Evolutionary conservation across 1,140 invertebrate genomes (phyloP).

Genomic region (Hypothenemus hampei): DNA sequence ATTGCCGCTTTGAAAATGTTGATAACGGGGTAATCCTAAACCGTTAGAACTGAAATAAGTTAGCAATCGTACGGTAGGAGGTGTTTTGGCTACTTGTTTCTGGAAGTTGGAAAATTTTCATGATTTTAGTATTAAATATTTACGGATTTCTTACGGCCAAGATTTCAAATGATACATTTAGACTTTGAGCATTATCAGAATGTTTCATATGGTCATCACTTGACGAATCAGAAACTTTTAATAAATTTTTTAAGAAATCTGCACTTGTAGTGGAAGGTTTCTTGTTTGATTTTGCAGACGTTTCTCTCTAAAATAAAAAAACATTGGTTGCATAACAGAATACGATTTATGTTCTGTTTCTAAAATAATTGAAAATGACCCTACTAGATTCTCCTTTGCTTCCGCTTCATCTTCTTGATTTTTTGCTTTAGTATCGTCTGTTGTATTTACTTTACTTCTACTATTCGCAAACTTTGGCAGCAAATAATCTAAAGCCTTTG

Average conservation of each 20-base stretch:
- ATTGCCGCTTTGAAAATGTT: constrained; percentile 39
- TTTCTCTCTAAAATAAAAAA: too few species aligned
- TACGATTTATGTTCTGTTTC: too few species aligned
- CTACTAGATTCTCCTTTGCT: too few species aligned
- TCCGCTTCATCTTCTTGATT: too few species aligned
- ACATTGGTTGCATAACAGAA: too few species aligned
- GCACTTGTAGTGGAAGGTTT: background rate
- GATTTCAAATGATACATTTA: constrained; percentile 25
- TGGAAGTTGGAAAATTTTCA: constrained; percentile 19
- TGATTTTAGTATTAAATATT: background rate
- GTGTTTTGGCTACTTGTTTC: constrained; percentile 24
- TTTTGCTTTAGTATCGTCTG: too few species aligned
- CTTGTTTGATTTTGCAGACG: too few species aligned
- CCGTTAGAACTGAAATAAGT: constrained; percentile 44
- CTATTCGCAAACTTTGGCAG: too few species aligned
- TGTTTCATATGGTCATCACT: constrained; percentile 1
- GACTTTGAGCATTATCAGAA: background rate
- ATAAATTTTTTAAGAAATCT: constrained; percentile 31
- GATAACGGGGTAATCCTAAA: constrained; percentile 46
- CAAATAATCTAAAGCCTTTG: too few species aligned
- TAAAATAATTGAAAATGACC: too few species aligned
- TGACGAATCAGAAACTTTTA: too few species aligned
- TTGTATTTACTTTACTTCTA: too few species aligned
- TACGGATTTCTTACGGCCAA: constrained; percentile 37
- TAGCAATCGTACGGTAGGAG: constrained; percentile 41